These are phyloP conservation scores for Clupea harengus DNA, from an alignment of 2,113 vertebrate species.

Conservation along the genomic window DNA sequence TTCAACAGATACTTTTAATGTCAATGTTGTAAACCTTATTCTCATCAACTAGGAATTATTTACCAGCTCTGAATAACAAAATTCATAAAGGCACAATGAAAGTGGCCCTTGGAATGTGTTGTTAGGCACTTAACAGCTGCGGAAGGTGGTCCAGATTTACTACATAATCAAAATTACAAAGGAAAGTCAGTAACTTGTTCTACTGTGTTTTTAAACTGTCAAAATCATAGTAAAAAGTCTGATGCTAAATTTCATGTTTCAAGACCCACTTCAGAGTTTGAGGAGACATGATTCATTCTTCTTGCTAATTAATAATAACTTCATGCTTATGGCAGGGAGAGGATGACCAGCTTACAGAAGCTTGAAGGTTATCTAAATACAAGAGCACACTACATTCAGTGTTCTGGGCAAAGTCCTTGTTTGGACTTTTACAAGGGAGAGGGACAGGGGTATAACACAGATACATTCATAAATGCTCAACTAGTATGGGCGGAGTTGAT, in stretches of 20 bases:
- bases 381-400: constrained; percentile 7
- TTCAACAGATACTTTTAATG: constrained; percentile 76
- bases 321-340: constrained; percentile 5
- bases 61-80: constrained; percentile 63
- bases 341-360: constrained; percentile 2
- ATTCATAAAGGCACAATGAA: constrained; percentile 52
- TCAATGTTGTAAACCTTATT: constrained; percentile 75
- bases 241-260: not conserved
- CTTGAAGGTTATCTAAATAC: not conserved
- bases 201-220: not conserved
- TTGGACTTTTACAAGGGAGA: not conserved
- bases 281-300: not conserved
- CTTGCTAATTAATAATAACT: not conserved
- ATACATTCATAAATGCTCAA: constrained; percentile 15
- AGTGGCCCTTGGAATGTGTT: constrained; percentile 84
- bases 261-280: not conserved
- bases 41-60: constrained; percentile 66
- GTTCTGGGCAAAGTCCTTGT: constrained; percentile 2
- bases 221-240: not conserved
- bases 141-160: not conserved
- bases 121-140: constrained; percentile 73
- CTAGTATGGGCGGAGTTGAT: constrained; percentile 14
- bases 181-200: constrained; percentile 5
- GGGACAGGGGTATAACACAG: not conserved
- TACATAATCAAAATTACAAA: constrained; percentile 57